phyloP scores from a whole-genome alignment of 2,113 vertebrate genomes.

The Regulus satrapa region DNA sequence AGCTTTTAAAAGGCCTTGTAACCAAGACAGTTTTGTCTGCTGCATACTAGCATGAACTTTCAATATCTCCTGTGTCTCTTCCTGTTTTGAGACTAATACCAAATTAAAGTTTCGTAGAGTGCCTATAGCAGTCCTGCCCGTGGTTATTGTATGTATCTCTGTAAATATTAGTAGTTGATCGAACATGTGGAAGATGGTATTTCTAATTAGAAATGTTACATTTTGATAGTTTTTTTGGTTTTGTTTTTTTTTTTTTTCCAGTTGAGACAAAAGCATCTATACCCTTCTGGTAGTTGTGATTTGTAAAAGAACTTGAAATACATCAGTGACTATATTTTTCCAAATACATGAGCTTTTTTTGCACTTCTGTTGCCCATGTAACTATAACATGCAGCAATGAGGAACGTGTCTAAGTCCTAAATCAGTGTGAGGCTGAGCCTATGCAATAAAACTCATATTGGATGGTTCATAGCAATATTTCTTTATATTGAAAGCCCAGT shows the following conservation, averaged over 20 bases:
- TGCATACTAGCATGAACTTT: too few relatives aligned
- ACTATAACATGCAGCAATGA: not conserved
- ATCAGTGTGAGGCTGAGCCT: not conserved
- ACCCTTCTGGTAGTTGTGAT: not conserved
- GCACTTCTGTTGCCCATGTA: not conserved
- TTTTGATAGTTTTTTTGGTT: not conserved
- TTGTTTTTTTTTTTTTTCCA: conserved; percentile 7
- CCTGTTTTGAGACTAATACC: too few relatives aligned
- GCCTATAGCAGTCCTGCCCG: too few relatives aligned
- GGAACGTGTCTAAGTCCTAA: not conserved
- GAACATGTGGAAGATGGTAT: not conserved
- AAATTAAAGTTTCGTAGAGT: too few relatives aligned
- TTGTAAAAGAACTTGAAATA: not conserved
- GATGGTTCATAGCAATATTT: not conserved
- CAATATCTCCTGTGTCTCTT: too few relatives aligned
- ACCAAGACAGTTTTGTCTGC: too few relatives aligned
- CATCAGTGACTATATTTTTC: not conserved
- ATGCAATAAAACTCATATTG: not conserved
- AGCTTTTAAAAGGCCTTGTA: too few relatives aligned
- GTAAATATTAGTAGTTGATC: too few relatives aligned
- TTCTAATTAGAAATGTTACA: not conserved
- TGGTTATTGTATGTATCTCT: too few relatives aligned
- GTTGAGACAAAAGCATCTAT: conserved; percentile 9
- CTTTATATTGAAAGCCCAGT: not conserved
- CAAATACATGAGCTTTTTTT: not conserved